Conservation (phyloP, 2,797 vertebrate genomes). For the Clamator glandarius region DNA sequence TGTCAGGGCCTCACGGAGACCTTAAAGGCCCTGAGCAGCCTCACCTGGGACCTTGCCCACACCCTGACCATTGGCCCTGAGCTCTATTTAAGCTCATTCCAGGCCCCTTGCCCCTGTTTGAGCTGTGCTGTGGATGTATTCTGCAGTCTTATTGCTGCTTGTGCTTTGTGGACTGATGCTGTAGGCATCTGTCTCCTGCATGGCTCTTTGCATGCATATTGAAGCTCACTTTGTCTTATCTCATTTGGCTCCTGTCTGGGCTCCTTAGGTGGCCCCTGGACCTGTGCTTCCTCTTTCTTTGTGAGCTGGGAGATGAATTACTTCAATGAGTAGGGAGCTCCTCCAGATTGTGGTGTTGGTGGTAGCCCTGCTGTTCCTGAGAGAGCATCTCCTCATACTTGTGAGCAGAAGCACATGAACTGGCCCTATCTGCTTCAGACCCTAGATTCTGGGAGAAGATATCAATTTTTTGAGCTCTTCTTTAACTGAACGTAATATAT, state of each 20-base stretch:
- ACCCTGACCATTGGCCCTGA: not conserved
- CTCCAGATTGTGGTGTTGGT: rapidly evolving
- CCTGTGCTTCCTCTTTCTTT: not conserved
- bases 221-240: rapidly evolving
- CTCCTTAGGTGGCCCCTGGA: not conserved
- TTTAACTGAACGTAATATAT: not conserved
- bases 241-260: not conserved
- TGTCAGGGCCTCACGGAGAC: not conserved
- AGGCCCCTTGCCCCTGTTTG: rapidly evolving
- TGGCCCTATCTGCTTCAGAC: not conserved
- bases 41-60: not conserved
- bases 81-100: not conserved
- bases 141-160: rapidly evolving
- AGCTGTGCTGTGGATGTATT: rapidly evolving
- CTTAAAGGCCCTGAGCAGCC: not conserved
- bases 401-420: not conserved
- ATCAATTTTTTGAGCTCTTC: not conserved
- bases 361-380: not conserved
- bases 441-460: not conserved
- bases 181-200: not conserved
- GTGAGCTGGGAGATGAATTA: not conserved
- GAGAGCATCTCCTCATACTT: not conserved
- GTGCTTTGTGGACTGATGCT: rapidly evolving
- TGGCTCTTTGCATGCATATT: rapidly evolving
- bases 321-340: not conserved